Conservation (phyloP, 2,888 invertebrate species). For the Latrodectus elegans region DNA sequence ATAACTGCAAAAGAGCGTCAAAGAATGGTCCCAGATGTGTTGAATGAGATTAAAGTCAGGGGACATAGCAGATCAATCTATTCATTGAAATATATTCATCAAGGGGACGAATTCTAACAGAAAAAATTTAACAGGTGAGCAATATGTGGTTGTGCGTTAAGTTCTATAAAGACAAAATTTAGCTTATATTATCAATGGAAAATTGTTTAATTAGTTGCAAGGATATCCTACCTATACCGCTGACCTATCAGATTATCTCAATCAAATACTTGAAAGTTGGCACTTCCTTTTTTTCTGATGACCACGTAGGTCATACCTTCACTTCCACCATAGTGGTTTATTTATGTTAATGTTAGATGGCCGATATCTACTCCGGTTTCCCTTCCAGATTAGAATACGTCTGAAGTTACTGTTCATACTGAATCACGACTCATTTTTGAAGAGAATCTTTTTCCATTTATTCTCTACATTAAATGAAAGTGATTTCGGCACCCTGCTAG, state of each 20-base stretch:
- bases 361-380: background rate
- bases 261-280: background rate
- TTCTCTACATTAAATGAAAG: background rate
- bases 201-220: background rate
- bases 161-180: background rate
- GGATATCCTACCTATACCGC: background rate
- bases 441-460: background rate
- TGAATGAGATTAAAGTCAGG: background rate
- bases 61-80: background rate
- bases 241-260: background rate
- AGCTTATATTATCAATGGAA: background rate
- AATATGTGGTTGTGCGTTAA: background rate
- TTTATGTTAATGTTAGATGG: background rate
- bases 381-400: background rate
- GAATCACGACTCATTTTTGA: background rate
- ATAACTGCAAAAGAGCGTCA: background rate
- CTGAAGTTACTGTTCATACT: background rate
- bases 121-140: background rate
- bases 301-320: background rate
- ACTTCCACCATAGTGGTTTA: background rate
- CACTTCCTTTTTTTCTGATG: background rate
- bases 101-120: background rate
- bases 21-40: background rate
- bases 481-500: background rate
- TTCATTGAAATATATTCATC: background rate